Evolutionary conservation across 1,140 invertebrate species (phyloP).

Genomic region (Panagrolaimus sp.): DNA sequence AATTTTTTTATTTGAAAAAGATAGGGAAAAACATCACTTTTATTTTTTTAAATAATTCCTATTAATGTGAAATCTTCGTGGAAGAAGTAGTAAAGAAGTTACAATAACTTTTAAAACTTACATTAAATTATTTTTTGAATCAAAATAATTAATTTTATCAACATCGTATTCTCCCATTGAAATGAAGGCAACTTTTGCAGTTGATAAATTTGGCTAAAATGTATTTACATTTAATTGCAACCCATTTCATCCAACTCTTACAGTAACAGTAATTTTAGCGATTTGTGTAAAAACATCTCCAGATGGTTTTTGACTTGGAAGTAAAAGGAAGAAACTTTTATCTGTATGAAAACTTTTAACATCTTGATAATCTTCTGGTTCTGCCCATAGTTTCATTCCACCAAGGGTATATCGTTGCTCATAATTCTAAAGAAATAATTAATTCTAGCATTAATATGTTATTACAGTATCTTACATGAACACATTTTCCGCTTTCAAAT

Average conservation of each 20-base stretch:
- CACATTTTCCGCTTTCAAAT: constrained; percentile 30
- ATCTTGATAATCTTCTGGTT: constrained; percentile 26
- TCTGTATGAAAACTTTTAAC: constrained; percentile 1
- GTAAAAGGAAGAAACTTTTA: constrained; percentile 32
- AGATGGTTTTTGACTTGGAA: constrained; percentile 38
- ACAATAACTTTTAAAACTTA: constrained; percentile 16
- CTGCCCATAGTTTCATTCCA: constrained; percentile 31
- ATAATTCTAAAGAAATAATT: constrained; percentile 24
- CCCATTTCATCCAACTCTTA: constrained; percentile 15
- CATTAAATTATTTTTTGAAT: constrained; percentile 32
- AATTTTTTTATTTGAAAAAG: background rate
- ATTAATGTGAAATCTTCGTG: no score
- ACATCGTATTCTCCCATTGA: constrained; percentile 45
- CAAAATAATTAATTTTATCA: constrained; percentile 34
- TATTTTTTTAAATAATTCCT: background rate
- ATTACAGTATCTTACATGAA: constrained; percentile 27
- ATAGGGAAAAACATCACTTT: no score
- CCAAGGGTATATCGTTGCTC: constrained; percentile 35
- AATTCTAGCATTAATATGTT: constrained; percentile 1
- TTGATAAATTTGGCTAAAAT: constrained; percentile 19
- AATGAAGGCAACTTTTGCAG: constrained; percentile 23
- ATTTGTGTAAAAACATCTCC: constrained; percentile 42
- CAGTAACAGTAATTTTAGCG: constrained; percentile 24
- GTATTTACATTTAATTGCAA: constrained; percentile 8
- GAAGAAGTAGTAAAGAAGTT: no score